Evolutionary conservation across 2,797 vertebrate species (phyloP).

Genomic region (Melanitta fusca): DNA sequence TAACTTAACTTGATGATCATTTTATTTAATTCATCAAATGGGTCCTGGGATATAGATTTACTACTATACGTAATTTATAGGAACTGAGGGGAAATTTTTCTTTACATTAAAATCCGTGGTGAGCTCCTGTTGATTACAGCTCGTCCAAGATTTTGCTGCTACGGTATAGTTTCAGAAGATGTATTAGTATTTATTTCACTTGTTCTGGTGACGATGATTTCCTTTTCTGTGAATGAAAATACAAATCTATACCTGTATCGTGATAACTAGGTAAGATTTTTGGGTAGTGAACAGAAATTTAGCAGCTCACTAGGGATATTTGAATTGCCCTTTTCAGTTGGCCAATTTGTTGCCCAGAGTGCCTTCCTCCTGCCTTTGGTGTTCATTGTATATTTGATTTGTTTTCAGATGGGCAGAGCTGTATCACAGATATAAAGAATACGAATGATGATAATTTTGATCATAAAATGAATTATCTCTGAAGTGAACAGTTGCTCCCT

Average conservation of each 20-base stretch:
- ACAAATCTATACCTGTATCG: not conserved
- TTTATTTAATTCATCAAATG: not conserved
- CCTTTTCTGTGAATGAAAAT: constrained; percentile 39
- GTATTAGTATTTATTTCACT: not conserved
- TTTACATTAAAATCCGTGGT: not conserved
- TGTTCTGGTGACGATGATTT: not conserved
- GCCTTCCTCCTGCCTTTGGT: not conserved
- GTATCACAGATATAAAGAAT: not conserved
- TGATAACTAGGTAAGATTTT: not conserved
- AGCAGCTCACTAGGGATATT: not conserved
- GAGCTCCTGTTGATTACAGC: not conserved
- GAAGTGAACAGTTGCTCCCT: not conserved
- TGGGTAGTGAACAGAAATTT: not conserved
- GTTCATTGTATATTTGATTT: not conserved
- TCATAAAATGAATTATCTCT: not conserved
- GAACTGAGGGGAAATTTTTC: not conserved
- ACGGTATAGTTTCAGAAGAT: not conserved
- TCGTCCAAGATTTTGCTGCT: not conserved
- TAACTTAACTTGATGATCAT: not conserved
- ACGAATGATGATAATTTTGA: not conserved
- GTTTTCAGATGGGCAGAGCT: not conserved
- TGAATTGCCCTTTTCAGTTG: not conserved
- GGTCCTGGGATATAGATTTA: not conserved
- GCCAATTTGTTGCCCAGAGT: not conserved
- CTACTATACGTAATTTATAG: not conserved